These are phyloP conservation scores for Montipora capitata DNA, from an alignment of 92 coral and sea anemone genomes.

Conservation along the genomic window DNA sequence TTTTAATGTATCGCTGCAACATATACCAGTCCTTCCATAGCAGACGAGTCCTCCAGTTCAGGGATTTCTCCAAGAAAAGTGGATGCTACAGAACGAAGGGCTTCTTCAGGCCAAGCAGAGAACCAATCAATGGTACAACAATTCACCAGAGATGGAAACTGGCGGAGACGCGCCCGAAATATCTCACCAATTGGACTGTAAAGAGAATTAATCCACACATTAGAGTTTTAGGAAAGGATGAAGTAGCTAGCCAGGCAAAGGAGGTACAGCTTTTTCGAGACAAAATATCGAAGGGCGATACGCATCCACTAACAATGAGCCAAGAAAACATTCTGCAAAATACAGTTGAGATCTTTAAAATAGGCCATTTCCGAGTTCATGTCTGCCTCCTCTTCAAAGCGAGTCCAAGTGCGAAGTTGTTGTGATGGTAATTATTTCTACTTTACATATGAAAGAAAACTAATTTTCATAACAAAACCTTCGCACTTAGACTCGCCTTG, in stretches of 20 bases:
- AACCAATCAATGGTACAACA: slow-evolving; percentile 99
- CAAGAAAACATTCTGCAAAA: too few species aligned
- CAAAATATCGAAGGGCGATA: neutral
- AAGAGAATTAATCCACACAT: neutral
- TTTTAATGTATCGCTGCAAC: neutral
- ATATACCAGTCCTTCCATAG: slow-evolving; percentile 95
- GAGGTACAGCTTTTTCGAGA: neutral
- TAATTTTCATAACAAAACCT: too few species aligned
- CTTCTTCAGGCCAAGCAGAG: slow-evolving; percentile 99
- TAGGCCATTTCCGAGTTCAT: too few species aligned
- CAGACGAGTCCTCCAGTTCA: slow-evolving; percentile 95
- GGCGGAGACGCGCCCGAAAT: slow-evolving; percentile 98
- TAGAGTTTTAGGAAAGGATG: neutral
- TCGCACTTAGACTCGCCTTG: too few species aligned
- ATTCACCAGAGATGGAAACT: slow-evolving; percentile 98
- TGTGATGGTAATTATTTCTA: too few species aligned
- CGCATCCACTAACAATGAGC: too few species aligned
- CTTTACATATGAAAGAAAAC: too few species aligned
- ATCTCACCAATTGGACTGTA: slow-evolving; percentile 99
- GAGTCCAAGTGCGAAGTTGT: too few species aligned
- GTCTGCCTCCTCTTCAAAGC: too few species aligned
- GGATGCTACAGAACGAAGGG: slow-evolving; percentile 96
- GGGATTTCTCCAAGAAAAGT: slow-evolving; percentile 98
- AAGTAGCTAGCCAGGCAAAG: neutral
- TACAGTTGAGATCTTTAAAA: too few species aligned